Evolutionary conservation across 2,888 invertebrate genomes (phyloP).

Genomic region (Hypselothyrea guttata): DNA sequence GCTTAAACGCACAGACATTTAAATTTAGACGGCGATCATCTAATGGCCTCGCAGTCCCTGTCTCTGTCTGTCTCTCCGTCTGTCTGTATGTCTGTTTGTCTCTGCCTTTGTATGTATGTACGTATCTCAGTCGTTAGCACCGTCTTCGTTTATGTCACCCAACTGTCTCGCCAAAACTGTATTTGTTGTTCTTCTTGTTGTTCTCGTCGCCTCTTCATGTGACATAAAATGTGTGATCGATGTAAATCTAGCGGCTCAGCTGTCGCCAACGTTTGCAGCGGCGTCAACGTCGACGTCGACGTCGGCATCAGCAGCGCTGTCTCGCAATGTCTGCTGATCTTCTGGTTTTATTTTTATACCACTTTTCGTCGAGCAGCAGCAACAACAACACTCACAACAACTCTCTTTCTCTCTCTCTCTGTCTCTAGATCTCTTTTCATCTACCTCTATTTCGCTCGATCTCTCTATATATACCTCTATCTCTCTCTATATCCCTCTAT

Average conservation of each 20-base stretch:
- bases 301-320: conserved; percentile 9
- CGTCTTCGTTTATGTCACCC: conserved; percentile 55
- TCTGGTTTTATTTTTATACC: conserved; percentile 65
- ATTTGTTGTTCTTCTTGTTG: conserved; percentile 27
- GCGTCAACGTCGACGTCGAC: conserved; percentile 4
- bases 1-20: conserved; percentile 77
- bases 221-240: conserved; percentile 79
- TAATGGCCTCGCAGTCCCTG: conserved; percentile 71
- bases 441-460: too few species aligned
- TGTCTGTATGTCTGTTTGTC: conserved; percentile 1
- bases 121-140: background rate
- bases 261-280: conserved; percentile 50
- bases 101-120: background rate
- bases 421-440: too few species aligned
- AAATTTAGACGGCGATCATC: conserved; percentile 73
- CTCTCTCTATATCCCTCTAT: too few species aligned
- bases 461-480: too few species aligned
- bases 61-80: conserved; percentile 8
- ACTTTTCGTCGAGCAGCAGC: conserved; percentile 35
- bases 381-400: conserved; percentile 6
- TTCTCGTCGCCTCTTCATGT: conserved; percentile 57
- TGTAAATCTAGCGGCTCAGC: conserved; percentile 71
- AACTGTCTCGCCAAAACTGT: conserved; percentile 66
- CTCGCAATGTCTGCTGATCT: conserved; percentile 65
- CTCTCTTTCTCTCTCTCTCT: background rate